A percentile compares a stretch with the other conserved stretches of the same genome.
These are phyloP conservation scores for Meandrusa payeni DNA, from an alignment of 2,888 invertebrate genomes.

Conservation along the genomic window DNA sequence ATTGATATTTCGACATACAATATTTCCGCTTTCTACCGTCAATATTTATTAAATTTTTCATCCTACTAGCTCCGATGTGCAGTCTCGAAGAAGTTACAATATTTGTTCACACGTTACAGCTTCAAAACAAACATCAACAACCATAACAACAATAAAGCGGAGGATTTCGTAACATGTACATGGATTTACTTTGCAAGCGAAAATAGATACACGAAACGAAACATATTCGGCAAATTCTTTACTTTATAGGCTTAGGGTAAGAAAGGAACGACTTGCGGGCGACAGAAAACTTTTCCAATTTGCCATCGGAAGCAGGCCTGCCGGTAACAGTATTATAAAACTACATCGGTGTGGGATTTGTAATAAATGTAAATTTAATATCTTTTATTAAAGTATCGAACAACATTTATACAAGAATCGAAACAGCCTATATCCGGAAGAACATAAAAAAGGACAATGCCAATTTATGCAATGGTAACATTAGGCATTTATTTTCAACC, in stretches of 20 bases:
- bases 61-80: background rate
- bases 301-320: constrained; percentile 35
- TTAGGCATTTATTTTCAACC: no score
- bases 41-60: no score
- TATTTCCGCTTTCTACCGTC: no score
- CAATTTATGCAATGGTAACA: no score
- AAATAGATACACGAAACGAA: constrained; percentile 16
- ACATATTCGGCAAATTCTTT: constrained; percentile 31
- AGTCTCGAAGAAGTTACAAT: background rate
- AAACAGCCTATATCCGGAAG: no score
- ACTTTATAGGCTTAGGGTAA: constrained; percentile 39
- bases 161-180: background rate
- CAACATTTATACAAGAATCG: no score
- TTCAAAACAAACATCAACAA: constrained; percentile 1
- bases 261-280: constrained; percentile 43
- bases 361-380: constrained; percentile 6
- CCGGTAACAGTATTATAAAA: constrained; percentile 15
- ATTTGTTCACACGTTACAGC: no score
- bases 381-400: background rate
- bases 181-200: constrained; percentile 14
- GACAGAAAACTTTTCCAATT: constrained; percentile 61
- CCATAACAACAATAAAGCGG: background rate
- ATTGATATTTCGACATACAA: no score
- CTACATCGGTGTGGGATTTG: constrained; percentile 10
- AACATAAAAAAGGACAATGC: no score